Base-by-base conservation (phyloP, 2,888 invertebrate species). In the Campoletis raptor region DNA sequence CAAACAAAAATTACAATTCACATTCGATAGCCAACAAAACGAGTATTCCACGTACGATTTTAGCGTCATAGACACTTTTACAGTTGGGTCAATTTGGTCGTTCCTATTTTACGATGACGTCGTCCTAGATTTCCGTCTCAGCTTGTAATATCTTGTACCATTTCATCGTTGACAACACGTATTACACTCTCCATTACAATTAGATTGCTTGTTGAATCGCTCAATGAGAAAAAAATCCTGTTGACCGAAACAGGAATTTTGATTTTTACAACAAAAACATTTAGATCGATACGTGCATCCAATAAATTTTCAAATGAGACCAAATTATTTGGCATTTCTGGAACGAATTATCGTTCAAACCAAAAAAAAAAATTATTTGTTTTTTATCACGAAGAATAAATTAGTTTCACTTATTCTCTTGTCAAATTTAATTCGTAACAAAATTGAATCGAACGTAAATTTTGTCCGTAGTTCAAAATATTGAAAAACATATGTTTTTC, bases 1-100 rank as follows among this genome's bases (percentile, higher is more conserved):
- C 73, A 42, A 40, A 21, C 73, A 66, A 64, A 36, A 74, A 74
- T 81, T 37, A 54, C 52, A 74, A 66, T 81, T 81, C 70, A 45
- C 64, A 61, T 83, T 83, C 72, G 72, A 83, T 72, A 54, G 54
- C 52, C 37, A 72, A 78, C 12, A 30, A 70, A 73, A 72, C 66
- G 70, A 78, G 66, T 40, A 42, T 78, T 78, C 57, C 54, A n/a
- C 37, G 74, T 42, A 30, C 57, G 12, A 40, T 57, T 76, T 64
- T 45, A 74, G 15, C 21, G 30, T 54, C 52, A 61, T 12, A 74
- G 15, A 37, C 21, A 21, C 61, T 74, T 74, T 74, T 74, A 42
- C 24, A 40, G 42, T 61, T 74, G 9, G 21, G 42, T 57, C 57
- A 37, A 42, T 48, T 40, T 42, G 54, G 15, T 12, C 48, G 54